phyloP scores from a whole-genome alignment of 1,140 invertebrate species.

The Anadara kagoshimensis region DNA sequence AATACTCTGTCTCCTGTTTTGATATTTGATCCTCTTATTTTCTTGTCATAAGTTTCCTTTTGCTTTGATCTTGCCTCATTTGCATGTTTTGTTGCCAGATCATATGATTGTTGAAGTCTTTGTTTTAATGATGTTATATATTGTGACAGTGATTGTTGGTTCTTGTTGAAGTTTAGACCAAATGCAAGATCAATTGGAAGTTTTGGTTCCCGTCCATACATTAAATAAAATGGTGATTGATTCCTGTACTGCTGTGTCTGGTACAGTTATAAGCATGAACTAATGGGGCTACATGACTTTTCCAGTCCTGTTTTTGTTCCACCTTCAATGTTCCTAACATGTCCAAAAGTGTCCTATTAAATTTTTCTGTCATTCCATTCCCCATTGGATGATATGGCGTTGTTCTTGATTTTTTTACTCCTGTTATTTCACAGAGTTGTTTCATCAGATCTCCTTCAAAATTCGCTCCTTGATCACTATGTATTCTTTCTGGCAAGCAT shows the following conservation, averaged over 20 bases:
- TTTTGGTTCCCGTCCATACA: conserved; percentile 8
- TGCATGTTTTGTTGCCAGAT: background rate
- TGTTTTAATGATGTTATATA: conserved; percentile 13
- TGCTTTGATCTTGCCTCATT: background rate
- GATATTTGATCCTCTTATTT: conserved; percentile 5
- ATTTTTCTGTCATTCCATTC: conserved; percentile 8
- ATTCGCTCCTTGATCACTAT: conserved; percentile 1
- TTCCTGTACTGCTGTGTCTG: conserved; percentile 14
- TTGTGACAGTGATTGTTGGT: background rate
- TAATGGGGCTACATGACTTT: conserved; percentile 10
- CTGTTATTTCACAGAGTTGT: background rate
- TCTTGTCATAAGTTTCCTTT: conserved; percentile 22
- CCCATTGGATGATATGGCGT: background rate
- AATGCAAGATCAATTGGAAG: conserved; percentile 35
- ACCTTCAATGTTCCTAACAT: conserved; percentile 22
- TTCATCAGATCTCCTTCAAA: background rate
- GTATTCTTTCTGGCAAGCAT: conserved; percentile 5
- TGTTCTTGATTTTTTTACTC: background rate
- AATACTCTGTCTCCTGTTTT: conserved; percentile 30
- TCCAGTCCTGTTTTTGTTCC: conserved; percentile 8
- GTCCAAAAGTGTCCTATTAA: conserved; percentile 24
- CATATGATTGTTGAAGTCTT: conserved; percentile 5
- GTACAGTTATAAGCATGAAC: conserved; percentile 29
- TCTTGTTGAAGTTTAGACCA: conserved; percentile 5
- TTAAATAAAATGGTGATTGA: conserved; percentile 7